Conservation (phyloP, 92 coral and sea anemone species). For the Nematostella vectensis region DNA sequence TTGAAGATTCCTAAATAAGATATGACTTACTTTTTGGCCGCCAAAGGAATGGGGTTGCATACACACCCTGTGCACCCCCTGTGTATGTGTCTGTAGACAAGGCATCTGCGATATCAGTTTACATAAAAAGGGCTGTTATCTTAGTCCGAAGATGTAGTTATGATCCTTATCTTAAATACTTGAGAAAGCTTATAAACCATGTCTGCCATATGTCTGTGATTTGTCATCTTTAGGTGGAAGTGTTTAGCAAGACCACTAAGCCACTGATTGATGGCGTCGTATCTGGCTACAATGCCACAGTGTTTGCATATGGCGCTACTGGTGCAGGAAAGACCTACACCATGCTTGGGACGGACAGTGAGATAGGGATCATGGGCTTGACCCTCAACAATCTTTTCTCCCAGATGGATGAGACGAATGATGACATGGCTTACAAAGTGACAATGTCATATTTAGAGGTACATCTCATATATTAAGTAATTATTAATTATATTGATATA, state of each 20-base stretch:
- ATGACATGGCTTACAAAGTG: constrained; percentile 74
- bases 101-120: too few species aligned
- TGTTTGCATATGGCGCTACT: constrained; percentile 91
- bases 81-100: too few species aligned
- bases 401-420: constrained; percentile 68
- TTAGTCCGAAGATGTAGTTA: too few species aligned
- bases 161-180: too few species aligned
- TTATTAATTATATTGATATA: too few species aligned
- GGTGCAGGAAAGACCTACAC: constrained; percentile 90
- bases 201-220: too few species aligned
- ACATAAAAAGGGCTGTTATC: too few species aligned
- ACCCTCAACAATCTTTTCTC: constrained; percentile 66
- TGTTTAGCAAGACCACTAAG: constrained; percentile 50
- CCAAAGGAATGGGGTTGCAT: too few species aligned
- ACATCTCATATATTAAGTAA: constrained; percentile 3
- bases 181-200: too few species aligned
- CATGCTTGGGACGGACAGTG: constrained; percentile 77
- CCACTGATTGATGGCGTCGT: constrained; percentile 66
- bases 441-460: constrained; percentile 85
- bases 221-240: constrained; percentile 59
- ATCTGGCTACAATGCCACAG: constrained; percentile 77
- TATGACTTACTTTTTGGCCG: too few species aligned
- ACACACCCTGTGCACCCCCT: too few species aligned
- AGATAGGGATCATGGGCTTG: constrained; percentile 76
- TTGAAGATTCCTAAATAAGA: too few species aligned